Conservation (phyloP, 2,797 vertebrate species). For the Cheirogaleus major region DNA sequence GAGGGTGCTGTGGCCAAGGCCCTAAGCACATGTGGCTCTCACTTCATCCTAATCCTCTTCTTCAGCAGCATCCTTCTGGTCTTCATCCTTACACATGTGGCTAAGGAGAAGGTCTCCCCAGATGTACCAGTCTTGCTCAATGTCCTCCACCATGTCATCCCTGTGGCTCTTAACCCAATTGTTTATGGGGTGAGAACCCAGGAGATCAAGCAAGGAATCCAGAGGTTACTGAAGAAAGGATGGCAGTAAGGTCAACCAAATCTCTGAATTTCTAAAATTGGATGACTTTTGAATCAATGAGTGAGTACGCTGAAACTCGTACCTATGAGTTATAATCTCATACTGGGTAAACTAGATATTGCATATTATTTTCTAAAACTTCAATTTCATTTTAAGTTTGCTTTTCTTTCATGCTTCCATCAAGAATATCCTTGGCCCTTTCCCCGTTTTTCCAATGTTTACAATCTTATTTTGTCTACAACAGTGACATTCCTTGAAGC, state of each 20-base stretch:
- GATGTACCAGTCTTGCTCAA: slow-evolving; percentile 60
- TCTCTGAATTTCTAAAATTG: background rate
- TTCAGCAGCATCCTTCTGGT: slow-evolving; percentile 74
- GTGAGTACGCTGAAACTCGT: background rate
- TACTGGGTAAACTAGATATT: background rate
- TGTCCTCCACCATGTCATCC: slow-evolving; percentile 53
- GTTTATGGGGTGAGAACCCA: slow-evolving; percentile 83
- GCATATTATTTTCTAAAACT: background rate
- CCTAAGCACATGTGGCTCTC: slow-evolving; percentile 65
- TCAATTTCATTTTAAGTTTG: background rate
- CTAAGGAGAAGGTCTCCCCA: background rate
- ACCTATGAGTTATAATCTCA: background rate
- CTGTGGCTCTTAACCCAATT: slow-evolving; percentile 79
- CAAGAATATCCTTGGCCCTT: background rate
- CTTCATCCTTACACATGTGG: slow-evolving; percentile 42
- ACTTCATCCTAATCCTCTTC: slow-evolving; percentile 73
- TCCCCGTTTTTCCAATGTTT: background rate
- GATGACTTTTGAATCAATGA: background rate
- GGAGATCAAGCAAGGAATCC: slow-evolving; percentile 79
- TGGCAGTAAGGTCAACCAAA: background rate
- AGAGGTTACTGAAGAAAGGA: slow-evolving; percentile 66
- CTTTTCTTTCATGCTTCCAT: background rate
- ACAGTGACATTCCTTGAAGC: background rate
- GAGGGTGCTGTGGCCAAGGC: slow-evolving; percentile 68
- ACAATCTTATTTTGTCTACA: background rate